Conservation (phyloP, 2,113 vertebrate species). For the Todiramphus saurophagus region DNA sequence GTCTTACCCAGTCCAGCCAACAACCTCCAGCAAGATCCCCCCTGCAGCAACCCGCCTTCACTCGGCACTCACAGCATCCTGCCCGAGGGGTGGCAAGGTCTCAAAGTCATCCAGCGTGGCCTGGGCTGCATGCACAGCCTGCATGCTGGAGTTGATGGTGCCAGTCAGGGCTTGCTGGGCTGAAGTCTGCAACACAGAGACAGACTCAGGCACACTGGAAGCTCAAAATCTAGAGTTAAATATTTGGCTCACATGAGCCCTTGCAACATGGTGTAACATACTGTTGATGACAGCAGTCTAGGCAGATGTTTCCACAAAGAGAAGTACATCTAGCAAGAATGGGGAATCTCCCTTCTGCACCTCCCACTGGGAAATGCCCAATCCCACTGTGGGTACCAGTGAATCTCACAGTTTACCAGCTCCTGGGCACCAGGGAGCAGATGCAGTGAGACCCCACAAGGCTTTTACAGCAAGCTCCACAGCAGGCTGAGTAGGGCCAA, state of each 20-base stretch:
- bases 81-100: constrained; percentile 89
- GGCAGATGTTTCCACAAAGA: fast-evolving
- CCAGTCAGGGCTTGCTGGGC: constrained; percentile 95
- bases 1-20: background rate
- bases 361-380: background rate
- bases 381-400: fast-evolving
- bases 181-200: constrained; percentile 81
- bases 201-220: fast-evolving
- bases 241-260: background rate
- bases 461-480: background rate
- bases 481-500: background rate
- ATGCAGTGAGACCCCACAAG: background rate
- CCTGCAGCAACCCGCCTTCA: background rate
- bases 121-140: constrained; percentile 93
- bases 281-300: background rate
- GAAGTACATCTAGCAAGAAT: background rate
- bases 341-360: background rate
- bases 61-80: constrained; percentile 88
- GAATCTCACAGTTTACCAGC: background rate
- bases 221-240: background rate
- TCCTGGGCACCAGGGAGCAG: fast-evolving
- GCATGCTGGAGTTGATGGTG: constrained; percentile 98
- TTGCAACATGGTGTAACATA: fast-evolving
- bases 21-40: background rate
- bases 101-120: constrained; percentile 91